phyloP scores from a whole-genome alignment of 2,113 vertebrate genomes.

The Telmatochromis sp. region DNA sequence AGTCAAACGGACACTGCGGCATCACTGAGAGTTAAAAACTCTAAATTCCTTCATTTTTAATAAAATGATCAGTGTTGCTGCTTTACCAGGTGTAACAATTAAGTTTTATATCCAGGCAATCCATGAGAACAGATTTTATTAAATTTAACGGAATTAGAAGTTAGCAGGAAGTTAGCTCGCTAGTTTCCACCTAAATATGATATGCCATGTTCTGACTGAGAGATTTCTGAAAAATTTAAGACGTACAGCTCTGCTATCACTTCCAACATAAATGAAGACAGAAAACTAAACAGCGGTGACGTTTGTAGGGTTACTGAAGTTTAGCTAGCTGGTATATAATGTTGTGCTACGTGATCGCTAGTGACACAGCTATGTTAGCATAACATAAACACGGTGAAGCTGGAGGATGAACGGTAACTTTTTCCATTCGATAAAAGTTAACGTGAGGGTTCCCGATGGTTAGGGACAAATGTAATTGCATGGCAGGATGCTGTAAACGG shows the following conservation, averaged over 20 bases:
- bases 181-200: neutral
- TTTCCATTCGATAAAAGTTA: no score
- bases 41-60: neutral
- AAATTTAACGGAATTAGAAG: neutral
- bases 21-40: neutral
- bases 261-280: neutral
- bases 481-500: no score
- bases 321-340: rapidly evolving
- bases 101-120: neutral
- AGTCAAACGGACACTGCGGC: neutral
- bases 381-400: neutral
- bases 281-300: neutral
- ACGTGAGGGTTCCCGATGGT: no score
- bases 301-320: neutral
- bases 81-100: neutral
- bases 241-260: neutral
- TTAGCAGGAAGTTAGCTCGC: neutral
- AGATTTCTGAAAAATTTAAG: neutral
- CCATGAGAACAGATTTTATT: neutral
- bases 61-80: neutral
- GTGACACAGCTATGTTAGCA: neutral
- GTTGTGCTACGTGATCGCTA: neutral
- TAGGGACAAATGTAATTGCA: rapidly evolving
- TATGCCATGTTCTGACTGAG: neutral
- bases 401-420: no score